Conservation (phyloP, 2,888 invertebrate genomes). For the Rhagonycha fulva region DNA sequence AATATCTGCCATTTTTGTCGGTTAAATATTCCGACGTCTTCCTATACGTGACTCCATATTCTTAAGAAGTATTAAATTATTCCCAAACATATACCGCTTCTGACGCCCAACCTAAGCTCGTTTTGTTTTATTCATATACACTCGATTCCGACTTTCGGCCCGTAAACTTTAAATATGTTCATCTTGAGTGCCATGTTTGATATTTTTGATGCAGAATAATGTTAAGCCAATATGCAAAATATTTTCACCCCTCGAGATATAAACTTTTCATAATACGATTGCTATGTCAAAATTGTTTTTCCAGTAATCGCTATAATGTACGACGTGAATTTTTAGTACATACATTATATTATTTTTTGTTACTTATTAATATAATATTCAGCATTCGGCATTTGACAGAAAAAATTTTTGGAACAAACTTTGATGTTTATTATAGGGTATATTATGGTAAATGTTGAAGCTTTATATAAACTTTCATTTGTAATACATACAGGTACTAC, state of each 20-base stretch:
- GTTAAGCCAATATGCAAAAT: constrained; percentile 3
- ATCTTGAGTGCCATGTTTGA: constrained; percentile 26
- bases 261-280: neutral
- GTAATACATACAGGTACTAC: too few species aligned
- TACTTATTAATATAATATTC: neutral
- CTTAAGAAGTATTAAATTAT: constrained; percentile 53
- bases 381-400: too few species aligned
- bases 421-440: too few species aligned
- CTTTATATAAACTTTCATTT: too few species aligned
- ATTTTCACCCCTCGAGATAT: neutral
- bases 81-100: constrained; percentile 46
- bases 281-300: neutral
- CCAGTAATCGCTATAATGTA: neutral
- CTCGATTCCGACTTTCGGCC: constrained; percentile 49
- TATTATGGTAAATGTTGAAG: too few species aligned
- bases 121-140: constrained; percentile 54
- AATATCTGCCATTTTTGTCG: constrained; percentile 36
- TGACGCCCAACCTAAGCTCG: constrained; percentile 48
- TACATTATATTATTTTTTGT: neutral
- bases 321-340: neutral
- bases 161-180: constrained; percentile 43
- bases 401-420: too few species aligned
- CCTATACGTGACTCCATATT: constrained; percentile 51
- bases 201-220: constrained; percentile 20
- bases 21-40: constrained; percentile 48